Conservation (phyloP, 2,888 invertebrate genomes). For the Tethea ocularis region DNA sequence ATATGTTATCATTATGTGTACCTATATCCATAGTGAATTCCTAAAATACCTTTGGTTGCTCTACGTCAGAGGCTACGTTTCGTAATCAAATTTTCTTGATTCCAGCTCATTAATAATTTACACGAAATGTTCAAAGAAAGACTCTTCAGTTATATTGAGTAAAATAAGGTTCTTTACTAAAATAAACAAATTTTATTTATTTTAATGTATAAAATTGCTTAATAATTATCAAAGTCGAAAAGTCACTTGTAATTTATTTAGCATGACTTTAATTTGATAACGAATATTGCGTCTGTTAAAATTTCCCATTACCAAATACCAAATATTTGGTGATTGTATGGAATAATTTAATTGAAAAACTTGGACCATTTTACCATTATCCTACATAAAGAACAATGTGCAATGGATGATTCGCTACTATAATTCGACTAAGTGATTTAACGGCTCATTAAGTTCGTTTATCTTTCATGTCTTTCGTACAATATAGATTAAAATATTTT, state of each 20-base stretch:
- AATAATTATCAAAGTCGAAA: background rate
- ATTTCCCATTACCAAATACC: background rate
- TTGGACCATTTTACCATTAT: background rate
- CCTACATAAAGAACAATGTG: background rate
- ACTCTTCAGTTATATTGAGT: no score
- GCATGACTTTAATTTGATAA: background rate
- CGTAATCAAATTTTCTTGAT: background rate
- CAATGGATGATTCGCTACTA: background rate
- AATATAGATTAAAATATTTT: background rate
- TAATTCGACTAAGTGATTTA: slow-evolving; percentile 25
- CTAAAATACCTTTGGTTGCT: no score
- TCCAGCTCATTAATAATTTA: background rate
- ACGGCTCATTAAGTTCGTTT: slow-evolving; percentile 37
- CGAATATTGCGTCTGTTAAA: background rate
- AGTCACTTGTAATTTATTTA: background rate
- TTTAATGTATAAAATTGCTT: background rate
- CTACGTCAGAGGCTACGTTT: background rate
- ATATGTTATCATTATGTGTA: no score
- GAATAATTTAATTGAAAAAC: no score
- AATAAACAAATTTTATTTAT: background rate
- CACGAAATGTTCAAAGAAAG: background rate
- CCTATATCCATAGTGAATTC: no score
- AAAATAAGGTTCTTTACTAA: no score
- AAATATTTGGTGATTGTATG: background rate
- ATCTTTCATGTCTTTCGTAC: slow-evolving; percentile 17